phyloP scores from a whole-genome alignment of 2,113 vertebrate species.

The Indicator indicator region DNA sequence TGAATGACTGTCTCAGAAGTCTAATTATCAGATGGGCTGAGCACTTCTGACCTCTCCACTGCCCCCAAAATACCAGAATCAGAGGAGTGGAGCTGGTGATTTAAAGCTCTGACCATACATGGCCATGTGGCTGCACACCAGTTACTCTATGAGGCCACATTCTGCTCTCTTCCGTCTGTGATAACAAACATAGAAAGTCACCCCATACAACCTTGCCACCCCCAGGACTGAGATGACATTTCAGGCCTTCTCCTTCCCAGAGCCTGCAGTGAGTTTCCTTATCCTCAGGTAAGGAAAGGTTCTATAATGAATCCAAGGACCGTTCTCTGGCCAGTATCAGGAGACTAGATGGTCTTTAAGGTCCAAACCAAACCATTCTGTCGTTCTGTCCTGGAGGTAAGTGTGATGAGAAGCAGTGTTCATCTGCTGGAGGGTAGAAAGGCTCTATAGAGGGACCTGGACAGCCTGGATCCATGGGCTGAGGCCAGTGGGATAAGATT shows the following conservation, averaged over 20 bases:
- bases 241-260: not conserved
- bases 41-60: constrained; percentile 1
- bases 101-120: constrained; percentile 9
- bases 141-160: not conserved
- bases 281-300: not conserved
- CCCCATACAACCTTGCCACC: not conserved
- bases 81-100: not conserved
- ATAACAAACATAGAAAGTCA: not conserved
- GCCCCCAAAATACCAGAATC: constrained; percentile 16
- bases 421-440: too few species aligned
- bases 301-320: not conserved
- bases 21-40: constrained; percentile 27
- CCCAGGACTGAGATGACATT: not conserved
- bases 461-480: too few species aligned
- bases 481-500: too few species aligned
- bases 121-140: not conserved
- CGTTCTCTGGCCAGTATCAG: not conserved
- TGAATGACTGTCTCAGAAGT: not conserved
- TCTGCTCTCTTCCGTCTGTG: not conserved
- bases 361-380: too few species aligned
- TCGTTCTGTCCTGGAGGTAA: too few species aligned
- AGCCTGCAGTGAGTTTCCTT: not conserved
- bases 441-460: too few species aligned
- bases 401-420: too few species aligned
- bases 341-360: not conserved